Conservation (phyloP, 2,888 invertebrate species). For the Nomada ruficornis region DNA sequence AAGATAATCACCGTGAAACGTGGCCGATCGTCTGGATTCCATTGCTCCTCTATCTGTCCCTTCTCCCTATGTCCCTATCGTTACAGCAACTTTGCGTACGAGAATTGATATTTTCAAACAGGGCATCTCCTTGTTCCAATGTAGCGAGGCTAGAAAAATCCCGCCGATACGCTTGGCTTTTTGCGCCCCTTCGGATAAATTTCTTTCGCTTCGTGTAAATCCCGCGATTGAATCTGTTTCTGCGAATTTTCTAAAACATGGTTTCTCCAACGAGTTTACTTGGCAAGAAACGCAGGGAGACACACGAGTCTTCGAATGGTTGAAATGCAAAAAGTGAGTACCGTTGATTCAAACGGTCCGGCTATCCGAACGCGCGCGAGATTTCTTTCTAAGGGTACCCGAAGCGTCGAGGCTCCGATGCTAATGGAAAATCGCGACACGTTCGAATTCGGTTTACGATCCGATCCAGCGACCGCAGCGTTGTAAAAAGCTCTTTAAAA, state of each 20-base stretch:
- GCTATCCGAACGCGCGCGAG: slow-evolving; percentile 20
- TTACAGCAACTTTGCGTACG: background rate
- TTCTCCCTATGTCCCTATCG: too few species aligned
- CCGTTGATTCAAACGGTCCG: slow-evolving; percentile 16
- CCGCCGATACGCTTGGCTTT: background rate
- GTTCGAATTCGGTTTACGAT: slow-evolving; percentile 31
- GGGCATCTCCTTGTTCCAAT: background rate
- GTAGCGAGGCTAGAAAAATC: too few species aligned
- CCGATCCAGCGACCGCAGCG: background rate
- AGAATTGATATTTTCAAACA: background rate
- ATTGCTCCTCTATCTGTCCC: too few species aligned
- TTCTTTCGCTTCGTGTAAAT: background rate
- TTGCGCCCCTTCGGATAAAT: background rate
- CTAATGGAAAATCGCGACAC: slow-evolving; percentile 45
- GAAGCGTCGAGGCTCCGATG: background rate
- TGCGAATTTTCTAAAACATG: background rate
- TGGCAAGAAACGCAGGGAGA: background rate
- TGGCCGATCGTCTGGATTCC: too few species aligned
- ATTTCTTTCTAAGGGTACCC: background rate
- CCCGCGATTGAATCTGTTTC: background rate
- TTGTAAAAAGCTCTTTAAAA: background rate
- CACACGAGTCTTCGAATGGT: slow-evolving; percentile 16
- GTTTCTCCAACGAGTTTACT: slow-evolving; percentile 10
- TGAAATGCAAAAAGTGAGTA: slow-evolving; percentile 29
- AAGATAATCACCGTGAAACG: too few species aligned